Percentiles rank a stretch among this genome's conserved stretches.
Conservation (phyloP, 2,888 invertebrate species). For the Zootermopsis nevadensis region DNA sequence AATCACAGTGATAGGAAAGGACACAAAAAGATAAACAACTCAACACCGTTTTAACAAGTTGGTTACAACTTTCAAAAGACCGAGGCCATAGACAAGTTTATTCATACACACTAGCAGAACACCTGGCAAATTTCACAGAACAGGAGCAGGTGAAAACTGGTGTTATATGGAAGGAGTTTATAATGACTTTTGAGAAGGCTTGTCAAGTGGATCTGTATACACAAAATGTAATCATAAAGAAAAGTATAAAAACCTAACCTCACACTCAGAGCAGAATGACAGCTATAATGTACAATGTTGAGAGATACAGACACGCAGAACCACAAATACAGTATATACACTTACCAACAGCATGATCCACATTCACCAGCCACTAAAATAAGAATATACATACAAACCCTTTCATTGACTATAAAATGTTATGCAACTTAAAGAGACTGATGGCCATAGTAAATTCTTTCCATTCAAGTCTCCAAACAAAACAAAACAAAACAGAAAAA, state of each 20-base stretch:
- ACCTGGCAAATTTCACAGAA: not conserved
- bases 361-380: slow-evolving; percentile 11
- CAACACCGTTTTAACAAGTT: slow-evolving; percentile 3
- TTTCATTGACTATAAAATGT: not conserved
- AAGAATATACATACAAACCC: slow-evolving; percentile 10
- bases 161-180: not conserved
- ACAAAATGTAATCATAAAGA: not conserved
- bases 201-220: not conserved
- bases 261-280: not conserved
- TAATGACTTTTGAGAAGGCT: not conserved
- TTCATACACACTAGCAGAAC: not conserved
- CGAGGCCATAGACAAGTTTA: slow-evolving; percentile 18
- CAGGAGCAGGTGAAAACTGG: not conserved
- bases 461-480: not conserved
- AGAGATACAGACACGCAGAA: not conserved
- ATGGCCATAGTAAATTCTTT: not conserved
- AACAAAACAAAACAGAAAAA: not conserved
- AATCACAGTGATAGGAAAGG: not conserved
- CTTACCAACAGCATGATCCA: not conserved
- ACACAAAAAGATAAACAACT: slow-evolving; percentile 17
- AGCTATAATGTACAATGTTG: not conserved
- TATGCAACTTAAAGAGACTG: not conserved
- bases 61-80: not conserved
- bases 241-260: not conserved
- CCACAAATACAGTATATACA: slow-evolving; percentile 12